A percentile compares a stretch with the other conserved stretches of the same genome.
Evolutionary conservation across 23 tunicate genomes (phyloP).

Genomic region (Phallusia fumigata): DNA sequence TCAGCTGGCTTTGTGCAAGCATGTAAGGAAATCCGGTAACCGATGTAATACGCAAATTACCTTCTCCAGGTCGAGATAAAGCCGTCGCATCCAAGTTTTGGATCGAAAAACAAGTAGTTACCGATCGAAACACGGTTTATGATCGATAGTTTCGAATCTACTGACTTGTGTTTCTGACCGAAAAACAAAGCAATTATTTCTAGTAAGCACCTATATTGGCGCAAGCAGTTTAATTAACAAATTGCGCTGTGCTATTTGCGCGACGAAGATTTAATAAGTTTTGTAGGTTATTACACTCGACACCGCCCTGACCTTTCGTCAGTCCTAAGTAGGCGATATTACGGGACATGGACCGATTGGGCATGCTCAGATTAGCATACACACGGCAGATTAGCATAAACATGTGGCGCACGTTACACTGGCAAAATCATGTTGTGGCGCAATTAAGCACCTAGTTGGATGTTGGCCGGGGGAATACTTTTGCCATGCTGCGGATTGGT

Average conservation of each 20-base stretch:
- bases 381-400: neutral
- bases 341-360: neutral
- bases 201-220: neutral
- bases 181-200: neutral
- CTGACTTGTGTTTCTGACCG: neutral
- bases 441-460: too few relatives aligned
- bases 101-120: too few relatives aligned
- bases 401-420: neutral
- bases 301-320: too few relatives aligned
- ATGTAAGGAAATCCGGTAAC: neutral
- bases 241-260: neutral
- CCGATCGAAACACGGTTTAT: too few relatives aligned
- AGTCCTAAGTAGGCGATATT: neutral
- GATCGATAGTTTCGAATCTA: too few relatives aligned
- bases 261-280: neutral
- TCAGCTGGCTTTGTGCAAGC: neutral
- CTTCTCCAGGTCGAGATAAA: too few relatives aligned
- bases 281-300: slow-evolving; percentile 1
- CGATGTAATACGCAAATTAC: neutral
- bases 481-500: too few relatives aligned
- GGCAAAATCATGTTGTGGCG: too few relatives aligned
- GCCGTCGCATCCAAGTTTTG: too few relatives aligned
- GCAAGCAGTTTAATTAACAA: neutral
- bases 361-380: neutral
- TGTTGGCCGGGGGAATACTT: too few relatives aligned